Conservation (phyloP, 2,888 invertebrate species). For the Melolontha melolontha region DNA sequence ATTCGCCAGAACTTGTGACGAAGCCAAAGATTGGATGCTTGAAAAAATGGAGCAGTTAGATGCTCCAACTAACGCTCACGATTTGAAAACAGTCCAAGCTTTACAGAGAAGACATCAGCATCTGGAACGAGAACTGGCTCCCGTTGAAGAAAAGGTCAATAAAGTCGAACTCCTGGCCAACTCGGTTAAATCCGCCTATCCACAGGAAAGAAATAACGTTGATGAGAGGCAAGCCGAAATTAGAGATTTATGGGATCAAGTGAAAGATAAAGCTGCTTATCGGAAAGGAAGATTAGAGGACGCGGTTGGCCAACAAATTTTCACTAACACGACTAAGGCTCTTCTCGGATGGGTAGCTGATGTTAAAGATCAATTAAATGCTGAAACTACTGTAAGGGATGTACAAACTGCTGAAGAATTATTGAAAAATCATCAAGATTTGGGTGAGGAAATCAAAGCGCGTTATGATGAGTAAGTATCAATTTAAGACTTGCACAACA, state of each 20-base stretch:
- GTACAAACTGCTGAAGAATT: slow-evolving; percentile 93
- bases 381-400: slow-evolving; percentile 83
- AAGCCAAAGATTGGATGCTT: slow-evolving; percentile 96
- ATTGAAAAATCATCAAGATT: slow-evolving; percentile 90
- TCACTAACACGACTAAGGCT: slow-evolving; percentile 85
- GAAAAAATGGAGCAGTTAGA: slow-evolving; percentile 95
- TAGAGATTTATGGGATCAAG: slow-evolving; percentile 87
- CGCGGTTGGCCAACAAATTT: slow-evolving; percentile 95
- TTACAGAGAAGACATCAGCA: slow-evolving; percentile 92
- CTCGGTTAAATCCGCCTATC: slow-evolving; percentile 92
- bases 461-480: slow-evolving; percentile 85
- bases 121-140: slow-evolving; percentile 93
- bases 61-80: slow-evolving; percentile 80
- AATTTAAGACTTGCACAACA: too few species aligned
- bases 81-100: slow-evolving; percentile 91
- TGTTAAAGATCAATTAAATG: slow-evolving; percentile 82
- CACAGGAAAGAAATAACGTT: slow-evolving; percentile 89
- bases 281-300: slow-evolving; percentile 88
- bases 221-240: slow-evolving; percentile 87
- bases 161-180: slow-evolving; percentile 89
- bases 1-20: slow-evolving; percentile 95
- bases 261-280: slow-evolving; percentile 86
- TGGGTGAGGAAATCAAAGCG: slow-evolving; percentile 90
- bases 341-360: slow-evolving; percentile 86
- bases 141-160: slow-evolving; percentile 93